These are phyloP conservation scores for Drosophila gaucha DNA, from an alignment of 2,888 invertebrate species.

Conservation along the genomic window DNA sequence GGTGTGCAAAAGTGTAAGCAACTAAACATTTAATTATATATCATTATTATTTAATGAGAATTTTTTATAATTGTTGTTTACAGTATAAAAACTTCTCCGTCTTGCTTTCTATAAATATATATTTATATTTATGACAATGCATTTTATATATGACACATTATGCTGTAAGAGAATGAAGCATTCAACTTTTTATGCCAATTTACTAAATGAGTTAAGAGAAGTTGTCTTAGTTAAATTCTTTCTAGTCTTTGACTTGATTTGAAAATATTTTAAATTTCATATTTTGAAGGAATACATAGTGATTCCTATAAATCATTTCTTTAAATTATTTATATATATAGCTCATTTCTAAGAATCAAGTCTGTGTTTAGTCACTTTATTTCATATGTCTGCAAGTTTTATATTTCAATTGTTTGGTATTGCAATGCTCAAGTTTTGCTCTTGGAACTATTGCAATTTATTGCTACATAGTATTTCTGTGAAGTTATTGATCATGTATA, in stretches of 20 bases:
- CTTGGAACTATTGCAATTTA: not conserved
- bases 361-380: not conserved
- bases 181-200: too few relatives aligned
- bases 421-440: not conserved
- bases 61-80: not conserved
- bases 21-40: too few relatives aligned
- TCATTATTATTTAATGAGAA: not conserved
- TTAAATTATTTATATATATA: too few relatives aligned
- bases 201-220: too few relatives aligned
- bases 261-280: not conserved
- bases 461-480: slow-evolving; percentile 3
- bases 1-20: too few relatives aligned
- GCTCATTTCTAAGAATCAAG: not conserved
- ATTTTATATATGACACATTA: not conserved
- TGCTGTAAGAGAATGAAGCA: not conserved
- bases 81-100: not conserved
- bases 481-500: not conserved
- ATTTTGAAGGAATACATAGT: too few relatives aligned
- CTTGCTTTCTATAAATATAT: too few relatives aligned
- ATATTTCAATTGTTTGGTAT: not conserved
- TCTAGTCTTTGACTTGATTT: too few relatives aligned
- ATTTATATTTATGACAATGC: not conserved
- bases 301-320: too few relatives aligned
- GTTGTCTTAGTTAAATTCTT: too few relatives aligned
- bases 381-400: not conserved